A percentile compares a stretch with the other conserved stretches of the same genome.
These are phyloP conservation scores for Hystrix cristata DNA, from an alignment of 2,113 vertebrate species.

Conservation along the genomic window DNA sequence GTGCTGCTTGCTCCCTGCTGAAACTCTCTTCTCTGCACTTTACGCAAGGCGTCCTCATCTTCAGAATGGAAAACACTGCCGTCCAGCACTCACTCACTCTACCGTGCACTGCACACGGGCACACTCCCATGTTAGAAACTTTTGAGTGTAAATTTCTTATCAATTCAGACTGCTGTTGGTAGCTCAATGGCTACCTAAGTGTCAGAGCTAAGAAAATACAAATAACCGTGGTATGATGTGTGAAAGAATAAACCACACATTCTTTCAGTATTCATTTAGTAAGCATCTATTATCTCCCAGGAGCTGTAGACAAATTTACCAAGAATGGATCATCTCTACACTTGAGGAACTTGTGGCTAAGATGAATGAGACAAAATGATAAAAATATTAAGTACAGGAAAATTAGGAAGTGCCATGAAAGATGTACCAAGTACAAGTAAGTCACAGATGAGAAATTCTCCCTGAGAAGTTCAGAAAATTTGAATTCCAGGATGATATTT, in stretches of 20 bases:
- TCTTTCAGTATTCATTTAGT: slow-evolving; percentile 1
- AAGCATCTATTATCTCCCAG: not conserved
- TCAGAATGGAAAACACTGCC: not conserved
- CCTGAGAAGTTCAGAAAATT: not conserved
- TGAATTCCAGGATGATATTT: not conserved
- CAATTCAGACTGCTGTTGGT: not conserved
- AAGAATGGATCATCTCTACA: not conserved
- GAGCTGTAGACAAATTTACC: not conserved
- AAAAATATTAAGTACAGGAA: not conserved
- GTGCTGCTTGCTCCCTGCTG: not conserved
- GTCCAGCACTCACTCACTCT: not conserved
- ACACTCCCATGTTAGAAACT: not conserved
- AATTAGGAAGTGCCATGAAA: not conserved
- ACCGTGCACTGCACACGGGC: not conserved
- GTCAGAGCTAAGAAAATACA: not conserved
- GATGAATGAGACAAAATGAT: not conserved
- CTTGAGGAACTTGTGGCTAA: not conserved
- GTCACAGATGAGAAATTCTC: not conserved
- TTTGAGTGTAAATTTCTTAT: not conserved
- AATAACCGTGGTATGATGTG: not conserved
- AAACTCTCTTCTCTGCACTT: not conserved
- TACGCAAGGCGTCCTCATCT: not conserved
- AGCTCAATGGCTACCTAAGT: not conserved
- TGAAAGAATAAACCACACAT: not conserved
- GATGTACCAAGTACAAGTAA: not conserved